Conservation (phyloP, 2,888 invertebrate species). For the Ernsta delagoae region DNA sequence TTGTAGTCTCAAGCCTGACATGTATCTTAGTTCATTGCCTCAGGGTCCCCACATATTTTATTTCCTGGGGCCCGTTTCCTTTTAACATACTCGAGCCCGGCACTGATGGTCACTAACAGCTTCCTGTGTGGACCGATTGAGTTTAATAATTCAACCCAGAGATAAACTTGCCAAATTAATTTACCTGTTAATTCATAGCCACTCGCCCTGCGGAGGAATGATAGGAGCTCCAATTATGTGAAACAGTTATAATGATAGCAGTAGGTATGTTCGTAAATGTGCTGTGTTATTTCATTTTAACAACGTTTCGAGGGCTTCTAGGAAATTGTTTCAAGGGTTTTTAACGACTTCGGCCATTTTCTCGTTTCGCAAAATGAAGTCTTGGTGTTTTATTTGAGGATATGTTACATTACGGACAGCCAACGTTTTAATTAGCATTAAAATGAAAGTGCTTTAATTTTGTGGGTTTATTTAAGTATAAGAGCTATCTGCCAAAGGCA, state of each 20-base stretch:
- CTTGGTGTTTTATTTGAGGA: background rate
- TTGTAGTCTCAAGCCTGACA: too few species aligned
- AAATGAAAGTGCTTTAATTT: too few species aligned
- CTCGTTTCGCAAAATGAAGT: background rate
- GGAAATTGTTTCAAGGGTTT: background rate
- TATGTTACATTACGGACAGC: too few species aligned
- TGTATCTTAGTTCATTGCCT: too few species aligned
- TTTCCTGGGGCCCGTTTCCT: too few species aligned
- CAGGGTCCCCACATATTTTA: too few species aligned
- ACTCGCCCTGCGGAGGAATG: constrained; percentile 6
- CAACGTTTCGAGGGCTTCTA: background rate
- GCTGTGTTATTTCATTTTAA: background rate
- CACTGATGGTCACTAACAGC: constrained; percentile 31
- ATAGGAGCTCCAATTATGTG: constrained; percentile 22
- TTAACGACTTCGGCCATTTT: background rate
- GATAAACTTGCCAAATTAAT: constrained; percentile 38
- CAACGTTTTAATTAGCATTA: too few species aligned
- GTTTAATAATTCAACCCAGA: constrained; percentile 40
- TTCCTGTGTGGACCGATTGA: constrained; percentile 40
- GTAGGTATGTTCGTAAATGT: background rate
- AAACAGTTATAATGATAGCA: constrained; percentile 4
- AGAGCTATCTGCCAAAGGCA: too few species aligned
- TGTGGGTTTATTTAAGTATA: too few species aligned
- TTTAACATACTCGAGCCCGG: background rate
- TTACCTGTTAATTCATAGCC: constrained; percentile 36